phyloP scores from a whole-genome alignment of 2,888 invertebrate genomes.

The Luperina nickerlii region DNA sequence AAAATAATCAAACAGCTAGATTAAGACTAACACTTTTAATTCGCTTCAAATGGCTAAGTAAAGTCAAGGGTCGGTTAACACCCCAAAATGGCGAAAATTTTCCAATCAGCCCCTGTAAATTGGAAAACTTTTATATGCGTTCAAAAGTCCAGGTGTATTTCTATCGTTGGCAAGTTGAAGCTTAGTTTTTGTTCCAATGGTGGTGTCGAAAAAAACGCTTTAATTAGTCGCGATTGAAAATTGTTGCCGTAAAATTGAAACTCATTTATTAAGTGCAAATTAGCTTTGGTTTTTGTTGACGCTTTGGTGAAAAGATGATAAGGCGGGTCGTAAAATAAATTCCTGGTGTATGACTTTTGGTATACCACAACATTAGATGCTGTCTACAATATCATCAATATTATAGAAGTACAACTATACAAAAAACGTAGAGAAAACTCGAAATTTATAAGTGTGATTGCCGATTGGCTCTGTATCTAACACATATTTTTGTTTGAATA shows the following conservation, averaged over 20 bases:
- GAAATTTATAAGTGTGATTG: background rate
- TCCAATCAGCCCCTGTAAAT: slow-evolving; percentile 90
- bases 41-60: slow-evolving; percentile 81
- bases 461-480: too few species aligned
- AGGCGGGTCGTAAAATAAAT: slow-evolving; percentile 1
- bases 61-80: slow-evolving; percentile 89
- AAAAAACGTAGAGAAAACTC: background rate
- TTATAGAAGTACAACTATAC: too few species aligned
- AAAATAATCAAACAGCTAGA: slow-evolving; percentile 24
- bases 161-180: slow-evolving; percentile 80
- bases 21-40: slow-evolving; percentile 77
- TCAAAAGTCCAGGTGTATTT: slow-evolving; percentile 90
- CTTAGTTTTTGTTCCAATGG: slow-evolving; percentile 84
- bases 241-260: slow-evolving; percentile 70
- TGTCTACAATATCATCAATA: too few species aligned
- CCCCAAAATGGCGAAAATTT: slow-evolving; percentile 88
- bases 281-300: slow-evolving; percentile 55
- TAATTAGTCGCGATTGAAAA: slow-evolving; percentile 81
- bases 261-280: slow-evolving; percentile 64
- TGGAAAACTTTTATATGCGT: slow-evolving; percentile 90
- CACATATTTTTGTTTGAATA: too few species aligned
- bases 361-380: background rate
- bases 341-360: background rate
- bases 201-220: slow-evolving; percentile 80
- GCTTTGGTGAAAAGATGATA: slow-evolving; percentile 14